A percentile compares a stretch with the other conserved stretches of the same genome.
Conservation (phyloP, 2,113 vertebrate species). For the Prionailurus bengalensis region DNA sequence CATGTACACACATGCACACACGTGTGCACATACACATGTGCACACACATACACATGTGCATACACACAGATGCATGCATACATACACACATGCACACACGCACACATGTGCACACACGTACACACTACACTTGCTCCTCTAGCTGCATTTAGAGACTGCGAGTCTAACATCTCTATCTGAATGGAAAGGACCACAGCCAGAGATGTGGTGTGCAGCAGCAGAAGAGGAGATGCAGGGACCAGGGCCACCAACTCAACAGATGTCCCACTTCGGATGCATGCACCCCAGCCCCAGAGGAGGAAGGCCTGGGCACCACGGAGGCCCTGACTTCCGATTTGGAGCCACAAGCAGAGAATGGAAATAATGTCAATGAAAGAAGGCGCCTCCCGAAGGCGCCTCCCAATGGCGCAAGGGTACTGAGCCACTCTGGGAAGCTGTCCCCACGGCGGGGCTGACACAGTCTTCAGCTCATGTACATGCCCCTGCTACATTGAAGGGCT, state of each 20-base stretch:
- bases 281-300: not conserved
- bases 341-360: conserved; percentile 51
- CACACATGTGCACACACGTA: not conserved
- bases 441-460: not conserved
- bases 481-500: conserved; percentile 11
- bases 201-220: rapidly evolving
- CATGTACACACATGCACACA: not conserved
- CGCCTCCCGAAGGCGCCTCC: not conserved
- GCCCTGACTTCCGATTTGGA: conserved; percentile 3
- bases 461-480: not conserved
- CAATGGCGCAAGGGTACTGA: not conserved
- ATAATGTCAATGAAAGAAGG: conserved; percentile 35
- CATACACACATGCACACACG: not conserved
- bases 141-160: conserved; percentile 21
- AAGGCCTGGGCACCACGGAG: not conserved
- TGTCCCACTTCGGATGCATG: not conserved
- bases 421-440: not conserved
- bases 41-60: not conserved
- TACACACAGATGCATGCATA: too few species aligned
- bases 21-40: too few species aligned
- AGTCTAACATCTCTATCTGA: conserved; percentile 58
- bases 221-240: not conserved
- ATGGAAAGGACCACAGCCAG: conserved; percentile 69
- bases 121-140: not conserved
- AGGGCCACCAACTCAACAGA: not conserved